Percentiles rank a stretch among this genome's conserved stretches.
Evolutionary conservation across 2,113 vertebrate genomes (phyloP).

Genomic region (Lasiurus borealis): DNA sequence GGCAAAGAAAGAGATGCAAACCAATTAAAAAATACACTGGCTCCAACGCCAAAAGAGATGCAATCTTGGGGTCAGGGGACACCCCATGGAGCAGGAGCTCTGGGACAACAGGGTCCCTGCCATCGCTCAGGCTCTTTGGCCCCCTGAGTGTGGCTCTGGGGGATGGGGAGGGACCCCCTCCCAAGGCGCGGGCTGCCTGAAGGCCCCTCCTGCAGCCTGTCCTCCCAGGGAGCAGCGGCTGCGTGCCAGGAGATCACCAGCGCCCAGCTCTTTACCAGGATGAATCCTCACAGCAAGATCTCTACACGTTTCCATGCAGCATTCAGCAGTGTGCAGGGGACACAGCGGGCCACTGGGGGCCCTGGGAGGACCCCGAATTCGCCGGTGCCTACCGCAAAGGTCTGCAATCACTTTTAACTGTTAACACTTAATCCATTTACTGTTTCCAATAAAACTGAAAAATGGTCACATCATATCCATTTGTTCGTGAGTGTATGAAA

Average conservation of each 20-base stretch:
- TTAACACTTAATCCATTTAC: not conserved
- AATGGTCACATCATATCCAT: not conserved
- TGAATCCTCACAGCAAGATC: not conserved
- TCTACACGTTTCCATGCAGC: not conserved
- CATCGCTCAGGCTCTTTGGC: constrained; percentile 42
- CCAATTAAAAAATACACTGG: not conserved
- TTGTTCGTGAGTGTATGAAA: constrained; percentile 33
- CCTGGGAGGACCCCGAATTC: not conserved
- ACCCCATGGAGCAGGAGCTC: not conserved
- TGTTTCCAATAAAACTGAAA: constrained; percentile 30
- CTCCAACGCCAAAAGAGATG: not conserved
- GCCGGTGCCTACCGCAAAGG: not conserved
- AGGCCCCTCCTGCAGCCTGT: not conserved
- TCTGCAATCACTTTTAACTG: not conserved
- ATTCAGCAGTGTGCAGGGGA: not conserved
- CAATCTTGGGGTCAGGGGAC: rapidly evolving
- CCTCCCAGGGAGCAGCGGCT: not conserved
- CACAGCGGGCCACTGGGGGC: not conserved
- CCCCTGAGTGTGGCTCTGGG: not conserved
- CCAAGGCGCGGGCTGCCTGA: rapidly evolving
- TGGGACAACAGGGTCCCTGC: constrained; percentile 2
- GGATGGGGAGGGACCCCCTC: not conserved
- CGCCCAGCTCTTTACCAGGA: not conserved
- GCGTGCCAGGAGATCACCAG: not conserved
- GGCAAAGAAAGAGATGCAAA: not conserved